phyloP scores from a whole-genome alignment of 2,888 invertebrate species.

The Zonitis immaculata region DNA sequence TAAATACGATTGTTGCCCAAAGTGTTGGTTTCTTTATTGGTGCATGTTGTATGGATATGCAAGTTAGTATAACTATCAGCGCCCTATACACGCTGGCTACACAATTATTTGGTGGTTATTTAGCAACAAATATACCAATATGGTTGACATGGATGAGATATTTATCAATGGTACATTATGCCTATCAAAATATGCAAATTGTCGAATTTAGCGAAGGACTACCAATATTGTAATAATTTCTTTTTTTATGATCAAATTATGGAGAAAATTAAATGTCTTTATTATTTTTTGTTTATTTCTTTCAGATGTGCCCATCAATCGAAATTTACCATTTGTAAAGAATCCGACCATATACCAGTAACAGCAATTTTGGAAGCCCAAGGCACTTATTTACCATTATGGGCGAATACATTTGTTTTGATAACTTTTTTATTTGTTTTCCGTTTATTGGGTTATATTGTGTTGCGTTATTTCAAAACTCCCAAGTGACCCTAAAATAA shows the following conservation, averaged over 20 bases:
- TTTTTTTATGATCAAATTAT: conserved; percentile 17
- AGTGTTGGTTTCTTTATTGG: conserved; percentile 77
- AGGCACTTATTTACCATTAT: conserved; percentile 61
- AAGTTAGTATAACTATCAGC: conserved; percentile 71
- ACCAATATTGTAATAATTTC: conserved; percentile 65
- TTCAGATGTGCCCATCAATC: conserved; percentile 63
- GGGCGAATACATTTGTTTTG: conserved; percentile 69
- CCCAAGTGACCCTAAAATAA: conserved; percentile 54
- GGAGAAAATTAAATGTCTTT: neutral
- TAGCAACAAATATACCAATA: conserved; percentile 67
- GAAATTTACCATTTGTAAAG: conserved; percentile 60
- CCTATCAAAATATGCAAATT: conserved; percentile 76
- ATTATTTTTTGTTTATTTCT: neutral
- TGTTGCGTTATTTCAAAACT: conserved; percentile 64
- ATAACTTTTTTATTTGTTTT: conserved; percentile 67
- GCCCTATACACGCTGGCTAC: conserved; percentile 72
- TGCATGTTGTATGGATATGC: conserved; percentile 70
- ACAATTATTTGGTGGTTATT: conserved; percentile 71
- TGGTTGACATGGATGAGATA: conserved; percentile 73
- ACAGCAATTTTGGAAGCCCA: conserved; percentile 63
- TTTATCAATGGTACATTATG: conserved; percentile 73
- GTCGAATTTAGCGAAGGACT: conserved; percentile 69
- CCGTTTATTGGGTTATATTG: conserved; percentile 66
- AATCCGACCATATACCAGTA: conserved; percentile 60
- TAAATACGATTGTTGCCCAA: conserved; percentile 71